Percentiles rank a stretch among this genome's conserved stretches.
Evolutionary conservation across 2,113 vertebrate genomes (phyloP).

Genomic region (Pycnonotus jocosus): DNA sequence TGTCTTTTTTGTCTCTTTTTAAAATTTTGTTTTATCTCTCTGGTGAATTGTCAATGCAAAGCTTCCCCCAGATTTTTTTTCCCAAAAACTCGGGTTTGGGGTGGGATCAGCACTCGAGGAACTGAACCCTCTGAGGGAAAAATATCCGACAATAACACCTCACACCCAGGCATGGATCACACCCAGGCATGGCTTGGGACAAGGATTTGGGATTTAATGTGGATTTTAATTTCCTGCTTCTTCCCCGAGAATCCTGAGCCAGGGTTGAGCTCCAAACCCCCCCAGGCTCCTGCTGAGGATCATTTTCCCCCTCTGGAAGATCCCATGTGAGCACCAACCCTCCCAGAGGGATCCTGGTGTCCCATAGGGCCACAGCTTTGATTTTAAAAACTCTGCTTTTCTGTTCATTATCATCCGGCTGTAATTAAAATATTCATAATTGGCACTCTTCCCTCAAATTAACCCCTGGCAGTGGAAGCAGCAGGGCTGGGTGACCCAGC

Average conservation of each 20-base stretch:
- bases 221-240: neutral
- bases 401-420: neutral
- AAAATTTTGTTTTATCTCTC: neutral
- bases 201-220: rapidly evolving
- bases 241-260: neutral
- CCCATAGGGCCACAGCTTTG: neutral
- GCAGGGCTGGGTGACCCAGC: neutral
- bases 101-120: neutral
- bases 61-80: neutral
- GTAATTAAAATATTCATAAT: conserved; percentile 61
- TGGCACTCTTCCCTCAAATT: neutral
- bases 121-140: neutral
- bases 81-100: neutral
- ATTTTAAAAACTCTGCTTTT: neutral
- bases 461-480: neutral
- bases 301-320: neutral
- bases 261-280: neutral
- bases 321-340: neutral
- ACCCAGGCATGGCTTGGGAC: rapidly evolving
- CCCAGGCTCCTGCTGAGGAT: neutral
- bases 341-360: rapidly evolving
- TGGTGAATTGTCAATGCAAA: neutral
- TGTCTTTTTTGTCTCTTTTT: neutral
- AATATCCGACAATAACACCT: rapidly evolving
- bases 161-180: rapidly evolving